These are phyloP conservation scores for Lytechinus pictus DNA, from an alignment of 35 echinoderm and acorn worm species.

Conservation along the genomic window DNA sequence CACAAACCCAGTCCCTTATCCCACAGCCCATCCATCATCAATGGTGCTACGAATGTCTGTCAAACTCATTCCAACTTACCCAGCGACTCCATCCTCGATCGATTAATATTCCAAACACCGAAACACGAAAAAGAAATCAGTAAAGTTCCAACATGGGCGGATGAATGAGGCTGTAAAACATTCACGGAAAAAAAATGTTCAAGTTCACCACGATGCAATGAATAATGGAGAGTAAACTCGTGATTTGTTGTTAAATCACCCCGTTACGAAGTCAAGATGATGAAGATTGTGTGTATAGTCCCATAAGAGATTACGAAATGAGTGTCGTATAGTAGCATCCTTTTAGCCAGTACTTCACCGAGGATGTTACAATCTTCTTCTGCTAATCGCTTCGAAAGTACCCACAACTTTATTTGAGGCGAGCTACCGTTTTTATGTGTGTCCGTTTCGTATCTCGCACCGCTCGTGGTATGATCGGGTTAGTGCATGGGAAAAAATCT, in stretches of 20 bases:
- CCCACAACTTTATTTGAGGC: background rate
- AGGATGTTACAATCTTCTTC: background rate
- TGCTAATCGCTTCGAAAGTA: background rate
- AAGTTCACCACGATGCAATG: background rate
- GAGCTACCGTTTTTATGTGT: no score
- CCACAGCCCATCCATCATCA: constrained; percentile 8
- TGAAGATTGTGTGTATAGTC: background rate
- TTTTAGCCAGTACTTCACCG: background rate
- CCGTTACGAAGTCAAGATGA: background rate
- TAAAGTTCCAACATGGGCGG: constrained; percentile 11
- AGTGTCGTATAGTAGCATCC: background rate
- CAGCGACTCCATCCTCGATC: constrained; percentile 30
- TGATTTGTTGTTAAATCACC: background rate
- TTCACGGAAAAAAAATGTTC: background rate
- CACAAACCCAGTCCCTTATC: background rate
- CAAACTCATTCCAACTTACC: constrained; percentile 17
- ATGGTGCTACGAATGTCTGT: background rate
- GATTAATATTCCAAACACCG: constrained; percentile 19
- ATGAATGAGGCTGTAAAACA: background rate
- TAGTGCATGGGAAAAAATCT: background rate
- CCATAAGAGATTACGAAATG: background rate
- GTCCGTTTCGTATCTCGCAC: no score
- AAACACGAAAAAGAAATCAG: background rate
- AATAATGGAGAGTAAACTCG: no score
- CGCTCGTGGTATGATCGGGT: background rate